Percentiles rank a stretch among this genome's conserved stretches.
Evolutionary conservation across 2,113 vertebrate species (phyloP).

Genomic region (Melanerpes formicivorus): DNA sequence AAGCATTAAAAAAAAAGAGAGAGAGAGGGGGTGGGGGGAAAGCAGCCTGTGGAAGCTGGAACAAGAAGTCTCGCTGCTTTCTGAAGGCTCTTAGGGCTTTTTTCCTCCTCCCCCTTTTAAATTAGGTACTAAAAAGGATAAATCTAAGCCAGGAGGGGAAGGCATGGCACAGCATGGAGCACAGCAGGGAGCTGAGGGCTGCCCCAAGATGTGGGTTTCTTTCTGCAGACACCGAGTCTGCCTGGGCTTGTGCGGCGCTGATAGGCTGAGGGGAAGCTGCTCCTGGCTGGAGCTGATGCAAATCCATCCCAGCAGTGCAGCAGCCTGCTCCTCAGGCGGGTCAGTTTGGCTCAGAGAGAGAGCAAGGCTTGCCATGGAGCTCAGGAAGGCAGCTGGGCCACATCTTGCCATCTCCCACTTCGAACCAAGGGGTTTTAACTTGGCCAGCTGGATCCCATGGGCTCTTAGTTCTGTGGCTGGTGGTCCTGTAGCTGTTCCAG

Average conservation of each 20-base stretch:
- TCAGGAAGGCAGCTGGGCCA: not conserved
- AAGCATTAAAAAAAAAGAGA: constrained; percentile 7
- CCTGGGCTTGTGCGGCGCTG: not conserved
- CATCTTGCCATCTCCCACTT: not conserved
- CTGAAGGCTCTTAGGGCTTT: not conserved
- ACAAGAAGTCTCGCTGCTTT: not conserved
- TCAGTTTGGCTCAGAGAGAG: not conserved
- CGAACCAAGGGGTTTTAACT: not conserved
- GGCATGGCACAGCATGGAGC: not conserved
- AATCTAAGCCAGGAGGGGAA: not conserved
- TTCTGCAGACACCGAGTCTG: not conserved
- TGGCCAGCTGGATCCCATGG: fast-evolving
- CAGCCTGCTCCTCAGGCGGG: constrained; percentile 9
- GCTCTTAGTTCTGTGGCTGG: not conserved
- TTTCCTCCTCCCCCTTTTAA: not conserved
- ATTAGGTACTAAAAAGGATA: not conserved
- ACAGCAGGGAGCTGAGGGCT: not conserved
- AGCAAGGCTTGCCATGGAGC: not conserved
- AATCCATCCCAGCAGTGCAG: not conserved
- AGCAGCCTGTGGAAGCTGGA: not conserved
- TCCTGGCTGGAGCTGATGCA: not conserved
- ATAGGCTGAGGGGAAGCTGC: not conserved
- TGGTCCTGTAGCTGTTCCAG: fast-evolving
- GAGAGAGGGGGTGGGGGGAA: not conserved
- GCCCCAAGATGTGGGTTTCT: not conserved